A percentile compares a stretch with the other conserved stretches of the same genome.
Conservation (phyloP, 2,113 vertebrate species). For the Perognathus longimembris region DNA sequence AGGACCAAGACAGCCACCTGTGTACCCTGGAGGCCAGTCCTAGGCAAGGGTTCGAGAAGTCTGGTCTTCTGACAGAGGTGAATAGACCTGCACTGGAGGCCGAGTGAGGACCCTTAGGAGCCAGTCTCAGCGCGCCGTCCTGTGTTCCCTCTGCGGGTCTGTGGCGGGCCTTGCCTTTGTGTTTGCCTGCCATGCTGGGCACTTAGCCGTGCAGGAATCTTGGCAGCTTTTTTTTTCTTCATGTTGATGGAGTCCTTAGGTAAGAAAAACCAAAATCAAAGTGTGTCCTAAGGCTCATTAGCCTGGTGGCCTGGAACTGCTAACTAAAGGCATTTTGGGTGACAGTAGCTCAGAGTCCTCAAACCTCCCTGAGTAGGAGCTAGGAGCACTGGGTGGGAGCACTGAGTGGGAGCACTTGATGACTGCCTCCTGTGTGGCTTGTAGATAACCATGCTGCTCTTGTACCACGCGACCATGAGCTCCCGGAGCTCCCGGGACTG, state of each 20-base stretch:
- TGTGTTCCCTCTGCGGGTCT: neutral
- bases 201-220: constrained; percentile 12
- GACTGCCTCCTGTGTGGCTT: neutral
- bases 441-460: constrained; percentile 88
- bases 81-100: neutral
- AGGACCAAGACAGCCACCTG: neutral
- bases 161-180: neutral
- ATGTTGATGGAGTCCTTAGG: neutral
- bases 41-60: neutral
- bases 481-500: constrained; percentile 85
- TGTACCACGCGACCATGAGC: constrained; percentile 91
- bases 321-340: constrained; percentile 1
- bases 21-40: constrained; percentile 13
- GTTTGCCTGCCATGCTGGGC: neutral
- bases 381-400: neutral
- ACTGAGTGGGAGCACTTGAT: neutral
- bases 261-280: neutral
- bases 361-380: neutral
- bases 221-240: neutral
- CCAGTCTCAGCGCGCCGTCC: neutral
- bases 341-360: neutral
- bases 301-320: neutral
- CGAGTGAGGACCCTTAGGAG: neutral
- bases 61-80: neutral
- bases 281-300: neutral